Evolutionary conservation across 2,888 invertebrate genomes (phyloP).

Genomic region (Hypsopygia costalis): DNA sequence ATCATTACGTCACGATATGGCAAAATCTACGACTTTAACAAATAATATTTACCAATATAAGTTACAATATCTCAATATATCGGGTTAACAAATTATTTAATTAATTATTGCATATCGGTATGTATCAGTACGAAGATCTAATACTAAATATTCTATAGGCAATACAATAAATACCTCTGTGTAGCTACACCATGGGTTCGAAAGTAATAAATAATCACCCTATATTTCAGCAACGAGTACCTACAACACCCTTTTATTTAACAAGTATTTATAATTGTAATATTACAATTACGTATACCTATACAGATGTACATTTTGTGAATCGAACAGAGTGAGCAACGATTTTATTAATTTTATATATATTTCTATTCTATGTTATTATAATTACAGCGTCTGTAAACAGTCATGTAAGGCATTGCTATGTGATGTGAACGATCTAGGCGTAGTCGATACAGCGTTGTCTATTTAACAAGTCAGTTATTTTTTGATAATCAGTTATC

Average conservation of each 20-base stretch:
- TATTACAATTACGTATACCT: conserved; percentile 3
- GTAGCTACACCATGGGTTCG: background rate
- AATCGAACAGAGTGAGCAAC: conserved; percentile 45
- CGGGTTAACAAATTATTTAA: conserved; percentile 1
- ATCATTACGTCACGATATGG: no score
- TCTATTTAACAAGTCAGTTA: conserved; percentile 27
- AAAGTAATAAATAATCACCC: conserved; percentile 1
- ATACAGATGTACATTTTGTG: conserved; percentile 40
- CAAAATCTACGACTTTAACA: no score
- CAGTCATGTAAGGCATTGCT: conserved; percentile 42
- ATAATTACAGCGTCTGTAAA: conserved; percentile 31
- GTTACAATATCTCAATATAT: conserved; percentile 11
- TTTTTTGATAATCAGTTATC: conserved; percentile 50
- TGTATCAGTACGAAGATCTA: conserved; percentile 23
- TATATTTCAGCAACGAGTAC: conserved; percentile 4
- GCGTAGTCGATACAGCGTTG: conserved; percentile 32
- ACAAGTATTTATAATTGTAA: conserved; percentile 8
- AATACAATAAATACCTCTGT: conserved; percentile 26
- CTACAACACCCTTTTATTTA: conserved; percentile 6
- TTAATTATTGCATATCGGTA: conserved; percentile 27
- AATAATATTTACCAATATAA: conserved; percentile 21
- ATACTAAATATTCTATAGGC: conserved; percentile 27
- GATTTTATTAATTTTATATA: conserved; percentile 27
- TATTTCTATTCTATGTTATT: conserved; percentile 27
- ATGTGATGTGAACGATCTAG: conserved; percentile 39